Conservation (phyloP, 23 tunicate genomes). For the Ciona savignyi region DNA sequence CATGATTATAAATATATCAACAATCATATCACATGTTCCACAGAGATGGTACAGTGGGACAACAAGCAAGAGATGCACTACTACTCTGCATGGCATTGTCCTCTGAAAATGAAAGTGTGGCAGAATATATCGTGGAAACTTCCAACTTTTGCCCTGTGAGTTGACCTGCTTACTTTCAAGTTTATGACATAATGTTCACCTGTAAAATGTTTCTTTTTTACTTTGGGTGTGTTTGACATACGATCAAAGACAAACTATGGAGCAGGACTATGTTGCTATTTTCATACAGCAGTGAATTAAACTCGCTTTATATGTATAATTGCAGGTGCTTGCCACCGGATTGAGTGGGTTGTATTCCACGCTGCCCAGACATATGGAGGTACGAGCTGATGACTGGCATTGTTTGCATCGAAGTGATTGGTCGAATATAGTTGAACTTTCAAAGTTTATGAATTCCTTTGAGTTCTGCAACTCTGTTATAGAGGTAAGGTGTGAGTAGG, state of each 20-base stretch:
- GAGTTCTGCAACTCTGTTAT: conserved; percentile 90
- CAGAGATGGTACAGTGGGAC: conserved; percentile 92
- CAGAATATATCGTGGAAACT: conserved; percentile 68
- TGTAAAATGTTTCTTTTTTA: too few species aligned
- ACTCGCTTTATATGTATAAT: not conserved
- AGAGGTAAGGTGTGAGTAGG: too few species aligned
- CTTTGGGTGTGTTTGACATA: too few species aligned
- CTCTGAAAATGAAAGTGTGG: conserved; percentile 42
- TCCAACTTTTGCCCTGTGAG: conserved; percentile 91
- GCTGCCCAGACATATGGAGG: conserved; percentile 82
- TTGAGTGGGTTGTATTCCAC: conserved; percentile 80
- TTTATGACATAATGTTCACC: too few species aligned
- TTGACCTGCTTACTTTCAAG: too few species aligned
- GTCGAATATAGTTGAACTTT: conserved; percentile 65
- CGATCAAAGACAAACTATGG: too few species aligned
- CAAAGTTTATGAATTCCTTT: conserved; percentile 85
- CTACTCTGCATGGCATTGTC: conserved; percentile 78
- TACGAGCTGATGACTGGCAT: conserved; percentile 91
- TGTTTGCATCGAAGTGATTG: conserved; percentile 71
- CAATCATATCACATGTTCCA: conserved; percentile 5
- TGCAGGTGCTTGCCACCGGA: conserved; percentile 86
- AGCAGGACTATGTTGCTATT: too few species aligned
- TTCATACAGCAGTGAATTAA: too few species aligned
- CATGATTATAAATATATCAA: too few species aligned
- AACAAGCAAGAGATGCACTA: conserved; percentile 91